Evolutionary conservation across 2,113 vertebrate genomes (phyloP).

Genomic region (Rallus limicola): DNA sequence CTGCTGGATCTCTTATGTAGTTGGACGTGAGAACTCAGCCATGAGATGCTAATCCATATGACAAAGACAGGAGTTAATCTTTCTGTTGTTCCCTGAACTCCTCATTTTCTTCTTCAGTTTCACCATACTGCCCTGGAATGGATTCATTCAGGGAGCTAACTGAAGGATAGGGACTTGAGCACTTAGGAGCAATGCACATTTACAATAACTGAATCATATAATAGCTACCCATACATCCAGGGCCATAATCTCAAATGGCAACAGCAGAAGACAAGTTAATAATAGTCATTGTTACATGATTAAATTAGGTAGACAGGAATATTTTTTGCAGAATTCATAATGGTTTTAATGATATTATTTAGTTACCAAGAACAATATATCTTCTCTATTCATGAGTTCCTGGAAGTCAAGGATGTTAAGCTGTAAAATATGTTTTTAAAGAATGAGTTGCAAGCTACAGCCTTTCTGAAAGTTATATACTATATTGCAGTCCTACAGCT

Average conservation of each 20-base stretch:
- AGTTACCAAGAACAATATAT: slow-evolving; percentile 46
- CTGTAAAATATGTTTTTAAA: slow-evolving; percentile 8
- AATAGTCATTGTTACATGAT: slow-evolving; percentile 47
- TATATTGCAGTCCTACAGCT: background rate
- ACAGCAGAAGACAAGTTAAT: slow-evolving; percentile 32
- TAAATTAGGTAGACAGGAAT: slow-evolving; percentile 49
- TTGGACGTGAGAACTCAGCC: background rate
- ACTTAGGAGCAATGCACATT: background rate
- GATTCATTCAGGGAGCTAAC: background rate
- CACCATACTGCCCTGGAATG: background rate
- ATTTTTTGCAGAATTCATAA: slow-evolving; percentile 28
- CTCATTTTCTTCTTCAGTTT: background rate
- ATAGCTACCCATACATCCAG: background rate
- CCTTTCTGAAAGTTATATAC: background rate
- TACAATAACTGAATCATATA: slow-evolving; percentile 12
- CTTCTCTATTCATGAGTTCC: slow-evolving; percentile 43
- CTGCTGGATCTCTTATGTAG: background rate
- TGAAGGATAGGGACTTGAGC: background rate
- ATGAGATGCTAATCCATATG: background rate
- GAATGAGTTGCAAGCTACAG: background rate
- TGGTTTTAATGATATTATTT: slow-evolving; percentile 50
- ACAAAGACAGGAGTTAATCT: background rate
- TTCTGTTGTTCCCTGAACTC: background rate
- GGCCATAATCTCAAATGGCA: slow-evolving; percentile 41
- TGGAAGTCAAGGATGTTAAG: slow-evolving; percentile 28